Evolutionary conservation across 2,113 vertebrate species (phyloP), one percentile per base, ranked within the genome.

Genomic region (Hippolais icterina): DNA sequence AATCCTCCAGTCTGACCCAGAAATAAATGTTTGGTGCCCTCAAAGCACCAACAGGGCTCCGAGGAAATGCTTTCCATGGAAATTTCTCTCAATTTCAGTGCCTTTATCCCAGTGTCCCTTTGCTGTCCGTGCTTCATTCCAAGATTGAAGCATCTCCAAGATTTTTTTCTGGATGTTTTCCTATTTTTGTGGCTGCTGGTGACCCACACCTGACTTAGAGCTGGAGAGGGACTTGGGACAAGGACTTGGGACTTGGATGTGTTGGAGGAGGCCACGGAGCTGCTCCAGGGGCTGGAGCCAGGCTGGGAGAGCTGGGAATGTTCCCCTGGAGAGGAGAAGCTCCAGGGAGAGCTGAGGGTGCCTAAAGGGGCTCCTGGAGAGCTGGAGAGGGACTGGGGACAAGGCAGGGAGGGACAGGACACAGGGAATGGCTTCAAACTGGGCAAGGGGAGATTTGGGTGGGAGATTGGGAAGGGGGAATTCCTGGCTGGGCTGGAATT

Each of bases 81-180:
- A 46, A 82, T 66, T 33, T 53, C 20, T 11, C 25, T 20, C 2
- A 17, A 49, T 85, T 61, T 66, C 60, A 2, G 2, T 15, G 37
- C 5, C 0, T 82, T 60, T 47, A 27, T 31, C 37, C 0, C 1
- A 60, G 61, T 0, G 1, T 18, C 31, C 11, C 4, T 53, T 53
- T 42, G 3, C 17, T 66, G 6, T 4, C 11, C 4, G 11, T 8
- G 24, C 24, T 29, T 42, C 54, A 1, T 59, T 68, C 50, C 41
- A 9, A 5, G 13, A 46, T 5, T 24, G 18, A 28, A 33, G 37
- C n/a, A 37, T 15, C 54, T 56, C 87, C 57, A 4, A 13, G 10
- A 2, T 2, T 37, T 41, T 61, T 72, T 61, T 39, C 22, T 31
- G 31, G 9, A 37, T 6, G 2, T 74, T 65, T 61, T 52, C 9